Conservation (phyloP, 2,797 vertebrate genomes). For the Gila robusta region DNA sequence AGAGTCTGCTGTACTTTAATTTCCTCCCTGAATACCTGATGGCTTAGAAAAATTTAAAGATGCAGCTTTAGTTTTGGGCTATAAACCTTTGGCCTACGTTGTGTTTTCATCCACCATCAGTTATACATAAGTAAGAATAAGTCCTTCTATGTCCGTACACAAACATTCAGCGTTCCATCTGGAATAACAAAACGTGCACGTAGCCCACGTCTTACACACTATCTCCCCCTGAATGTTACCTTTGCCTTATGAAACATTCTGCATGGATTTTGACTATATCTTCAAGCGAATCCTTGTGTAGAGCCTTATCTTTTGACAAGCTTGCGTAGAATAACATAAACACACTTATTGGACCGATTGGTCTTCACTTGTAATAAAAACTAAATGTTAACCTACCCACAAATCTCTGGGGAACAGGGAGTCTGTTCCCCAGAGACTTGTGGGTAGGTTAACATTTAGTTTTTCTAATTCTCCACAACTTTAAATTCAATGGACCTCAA, state of each 20-base stretch:
- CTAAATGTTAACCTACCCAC: too few relatives aligned
- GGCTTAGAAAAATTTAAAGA: conserved; percentile 39
- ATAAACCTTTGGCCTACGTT: neutral
- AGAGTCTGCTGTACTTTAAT: conserved; percentile 43
- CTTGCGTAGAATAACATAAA: neutral
- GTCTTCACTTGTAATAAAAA: too few relatives aligned
- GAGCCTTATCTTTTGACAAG: neutral
- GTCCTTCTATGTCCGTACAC: neutral
- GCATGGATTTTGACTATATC: conserved; percentile 20
- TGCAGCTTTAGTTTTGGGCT: conserved; percentile 5
- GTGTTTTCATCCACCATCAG: conserved; percentile 33
- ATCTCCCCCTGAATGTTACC: neutral
- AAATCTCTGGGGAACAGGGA: too few relatives aligned
- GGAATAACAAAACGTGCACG: conserved; percentile 1
- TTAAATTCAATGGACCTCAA: neutral
- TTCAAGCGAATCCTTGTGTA: neutral
- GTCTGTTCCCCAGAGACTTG: neutral
- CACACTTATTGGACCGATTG: neutral
- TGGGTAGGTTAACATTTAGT: neutral
- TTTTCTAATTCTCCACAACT: neutral
- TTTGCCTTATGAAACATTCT: conserved; percentile 18
- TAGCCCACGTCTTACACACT: neutral
- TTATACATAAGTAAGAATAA: conserved; percentile 9
- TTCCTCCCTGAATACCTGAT: conserved; percentile 43
- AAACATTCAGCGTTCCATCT: conserved; percentile 10